phyloP scores from a whole-genome alignment of 2,113 vertebrate species.

The Orthochromis indermauri region DNA sequence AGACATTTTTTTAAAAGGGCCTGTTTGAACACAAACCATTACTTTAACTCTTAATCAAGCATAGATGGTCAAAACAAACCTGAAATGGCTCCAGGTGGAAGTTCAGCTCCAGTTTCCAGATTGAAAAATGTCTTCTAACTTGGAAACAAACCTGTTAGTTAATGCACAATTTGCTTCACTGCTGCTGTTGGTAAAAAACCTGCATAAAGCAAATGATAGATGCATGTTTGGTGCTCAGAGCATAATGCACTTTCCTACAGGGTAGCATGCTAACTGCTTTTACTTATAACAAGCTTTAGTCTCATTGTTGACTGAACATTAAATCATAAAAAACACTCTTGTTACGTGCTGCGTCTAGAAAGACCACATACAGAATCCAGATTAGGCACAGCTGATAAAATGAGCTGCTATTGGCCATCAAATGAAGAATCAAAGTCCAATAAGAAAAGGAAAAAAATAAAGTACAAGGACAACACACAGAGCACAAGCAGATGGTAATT shows the following conservation, averaged over 20 bases:
- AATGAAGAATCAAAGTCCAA: neutral
- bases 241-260: neutral
- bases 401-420: neutral
- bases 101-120: neutral
- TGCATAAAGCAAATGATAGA: neutral
- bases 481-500: neutral
- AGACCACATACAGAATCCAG: neutral
- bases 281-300: neutral
- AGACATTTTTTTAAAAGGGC: neutral
- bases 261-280: neutral
- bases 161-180: neutral
- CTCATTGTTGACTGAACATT: neutral
- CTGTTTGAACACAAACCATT: neutral
- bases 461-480: neutral
- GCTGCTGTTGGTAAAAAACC: neutral
- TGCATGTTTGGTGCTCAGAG: neutral
- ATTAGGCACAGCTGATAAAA: neutral
- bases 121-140: neutral
- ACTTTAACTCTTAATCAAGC: neutral
- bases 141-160: neutral
- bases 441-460: neutral
- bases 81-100: neutral
- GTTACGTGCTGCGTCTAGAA: neutral
- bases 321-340: neutral
- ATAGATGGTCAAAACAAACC: neutral